Conservation (phyloP, 2,797 vertebrate species). For the Pteronotus mesoamericanus region DNA sequence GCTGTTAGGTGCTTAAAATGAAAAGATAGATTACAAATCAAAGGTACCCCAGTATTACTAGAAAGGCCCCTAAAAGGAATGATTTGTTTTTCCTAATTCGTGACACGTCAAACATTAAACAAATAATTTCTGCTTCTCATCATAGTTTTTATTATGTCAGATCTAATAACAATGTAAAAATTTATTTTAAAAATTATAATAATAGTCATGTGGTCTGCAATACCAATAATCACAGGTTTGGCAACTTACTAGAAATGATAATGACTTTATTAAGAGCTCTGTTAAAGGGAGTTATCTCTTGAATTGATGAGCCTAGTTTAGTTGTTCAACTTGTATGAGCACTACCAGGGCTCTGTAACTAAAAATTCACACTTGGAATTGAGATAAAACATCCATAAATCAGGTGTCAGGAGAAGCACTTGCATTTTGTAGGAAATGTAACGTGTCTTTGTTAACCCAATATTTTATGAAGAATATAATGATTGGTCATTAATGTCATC, state of each 20-base stretch:
- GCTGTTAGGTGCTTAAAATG: neutral
- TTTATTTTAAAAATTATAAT: neutral
- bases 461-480: neutral
- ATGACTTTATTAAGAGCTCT: neutral
- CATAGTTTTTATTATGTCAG: neutral
- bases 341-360: neutral
- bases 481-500: neutral
- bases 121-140: neutral
- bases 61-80: neutral
- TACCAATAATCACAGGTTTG: neutral
- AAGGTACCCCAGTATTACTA: neutral
- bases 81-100: neutral
- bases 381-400: neutral
- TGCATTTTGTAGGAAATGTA: neutral
- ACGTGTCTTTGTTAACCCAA: neutral
- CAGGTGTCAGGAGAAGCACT: neutral
- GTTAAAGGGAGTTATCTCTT: neutral
- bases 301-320: neutral
- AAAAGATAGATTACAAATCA: neutral
- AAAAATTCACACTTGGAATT: neutral
- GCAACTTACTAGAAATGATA: neutral
- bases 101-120: neutral
- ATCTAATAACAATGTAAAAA: neutral
- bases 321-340: neutral
- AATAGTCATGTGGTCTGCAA: neutral